A percentile compares a stretch with the other conserved stretches of the same genome.
Conservation (phyloP, 2,113 vertebrate genomes). For the Tychaedon coryphoeus region DNA sequence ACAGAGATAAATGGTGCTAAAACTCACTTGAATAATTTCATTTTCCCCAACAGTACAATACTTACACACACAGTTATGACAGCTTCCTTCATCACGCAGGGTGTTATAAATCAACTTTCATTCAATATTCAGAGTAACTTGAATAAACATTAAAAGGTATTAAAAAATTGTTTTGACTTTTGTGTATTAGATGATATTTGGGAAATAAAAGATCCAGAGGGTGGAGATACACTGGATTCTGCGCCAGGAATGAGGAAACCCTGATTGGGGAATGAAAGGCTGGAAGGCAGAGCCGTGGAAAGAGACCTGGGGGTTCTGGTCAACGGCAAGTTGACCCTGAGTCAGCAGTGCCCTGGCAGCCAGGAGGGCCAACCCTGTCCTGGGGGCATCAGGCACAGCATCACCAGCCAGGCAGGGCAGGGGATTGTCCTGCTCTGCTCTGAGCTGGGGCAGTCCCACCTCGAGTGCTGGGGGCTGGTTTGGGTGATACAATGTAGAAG, state of each 20-base stretch:
- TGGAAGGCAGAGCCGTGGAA: fast-evolving
- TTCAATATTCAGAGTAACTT: background rate
- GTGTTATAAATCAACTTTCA: background rate
- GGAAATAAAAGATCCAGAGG: background rate
- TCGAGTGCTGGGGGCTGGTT: fast-evolving
- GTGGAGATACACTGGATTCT: background rate
- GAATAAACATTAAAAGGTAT: background rate
- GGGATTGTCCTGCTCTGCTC: background rate
- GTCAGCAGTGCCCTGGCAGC: background rate
- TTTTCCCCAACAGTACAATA: background rate
- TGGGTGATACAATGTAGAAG: background rate
- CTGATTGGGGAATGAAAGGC: background rate
- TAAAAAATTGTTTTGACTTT: background rate
- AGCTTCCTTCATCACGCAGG: background rate
- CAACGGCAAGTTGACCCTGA: fast-evolving
- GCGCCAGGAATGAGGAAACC: fast-evolving
- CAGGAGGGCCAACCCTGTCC: fast-evolving
- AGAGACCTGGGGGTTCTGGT: no score
- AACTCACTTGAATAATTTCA: background rate
- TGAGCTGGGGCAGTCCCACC: fast-evolving
- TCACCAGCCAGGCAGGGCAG: fast-evolving
- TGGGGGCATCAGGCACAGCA: background rate
- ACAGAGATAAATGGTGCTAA: background rate
- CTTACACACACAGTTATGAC: background rate
- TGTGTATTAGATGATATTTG: background rate